Conservation (phyloP, 2,888 invertebrate species). For the Smittia sp. region DNA sequence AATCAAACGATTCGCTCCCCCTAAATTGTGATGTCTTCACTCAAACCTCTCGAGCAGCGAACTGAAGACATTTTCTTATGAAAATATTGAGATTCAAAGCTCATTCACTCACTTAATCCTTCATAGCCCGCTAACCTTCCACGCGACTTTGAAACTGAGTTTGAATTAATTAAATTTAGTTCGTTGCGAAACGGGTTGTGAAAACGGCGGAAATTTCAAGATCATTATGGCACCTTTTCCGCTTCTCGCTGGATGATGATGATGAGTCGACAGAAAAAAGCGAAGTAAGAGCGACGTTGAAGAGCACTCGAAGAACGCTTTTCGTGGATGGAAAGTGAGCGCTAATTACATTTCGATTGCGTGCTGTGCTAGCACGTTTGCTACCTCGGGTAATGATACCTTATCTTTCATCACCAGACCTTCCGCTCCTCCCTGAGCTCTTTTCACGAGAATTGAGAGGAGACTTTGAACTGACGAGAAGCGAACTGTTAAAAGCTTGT, state of each 20-base stretch:
- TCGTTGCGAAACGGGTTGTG: background rate
- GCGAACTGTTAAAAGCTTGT: too few species aligned
- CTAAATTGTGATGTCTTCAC: too few species aligned
- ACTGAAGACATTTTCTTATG: too few species aligned
- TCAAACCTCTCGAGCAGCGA: too few species aligned
- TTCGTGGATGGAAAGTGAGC: background rate
- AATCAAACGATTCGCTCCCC: background rate
- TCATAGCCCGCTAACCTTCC: background rate
- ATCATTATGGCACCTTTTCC: background rate
- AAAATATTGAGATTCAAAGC: conserved; percentile 17
- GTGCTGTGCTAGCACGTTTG: background rate
- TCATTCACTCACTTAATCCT: background rate
- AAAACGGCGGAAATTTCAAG: background rate
- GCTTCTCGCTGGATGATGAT: background rate
- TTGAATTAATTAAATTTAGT: background rate
- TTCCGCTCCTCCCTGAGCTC: background rate
- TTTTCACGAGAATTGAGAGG: background rate
- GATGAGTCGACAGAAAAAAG: conserved; percentile 7
- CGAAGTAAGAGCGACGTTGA: background rate
- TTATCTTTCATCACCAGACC: background rate
- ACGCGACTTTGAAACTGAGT: background rate
- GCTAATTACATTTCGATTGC: conserved; percentile 33
- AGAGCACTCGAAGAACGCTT: background rate
- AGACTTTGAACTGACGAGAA: too few species aligned
- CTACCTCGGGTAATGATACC: conserved; percentile 6